phyloP scores from a whole-genome alignment of 2,888 invertebrate genomes.

The Cantharis rufa region DNA sequence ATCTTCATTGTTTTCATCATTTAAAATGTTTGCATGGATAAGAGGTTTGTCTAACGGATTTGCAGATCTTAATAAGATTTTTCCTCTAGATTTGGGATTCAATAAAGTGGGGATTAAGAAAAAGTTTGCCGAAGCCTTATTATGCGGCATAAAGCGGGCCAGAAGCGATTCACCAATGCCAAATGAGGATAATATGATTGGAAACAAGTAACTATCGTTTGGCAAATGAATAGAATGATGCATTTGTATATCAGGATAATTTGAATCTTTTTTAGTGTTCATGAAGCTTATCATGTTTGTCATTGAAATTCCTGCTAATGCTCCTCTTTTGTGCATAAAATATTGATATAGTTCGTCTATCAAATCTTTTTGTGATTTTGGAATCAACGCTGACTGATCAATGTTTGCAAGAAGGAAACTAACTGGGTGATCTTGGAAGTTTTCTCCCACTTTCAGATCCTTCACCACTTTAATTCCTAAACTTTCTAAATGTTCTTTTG shows the following conservation, averaged over 20 bases:
- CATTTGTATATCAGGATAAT: slow-evolving; percentile 65
- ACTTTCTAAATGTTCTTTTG: slow-evolving; percentile 48
- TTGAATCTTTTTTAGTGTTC: slow-evolving; percentile 52
- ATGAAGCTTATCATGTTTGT: slow-evolving; percentile 58
- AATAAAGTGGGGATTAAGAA: slow-evolving; percentile 47
- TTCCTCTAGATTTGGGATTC: slow-evolving; percentile 60
- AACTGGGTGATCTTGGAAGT: slow-evolving; percentile 52
- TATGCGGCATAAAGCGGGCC: background rate
- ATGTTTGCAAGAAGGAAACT: slow-evolving; percentile 7
- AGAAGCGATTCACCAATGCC: background rate
- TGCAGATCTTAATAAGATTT: slow-evolving; percentile 58
- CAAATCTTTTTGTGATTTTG: slow-evolving; percentile 4
- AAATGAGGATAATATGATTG: background rate
- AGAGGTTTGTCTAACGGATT: slow-evolving; percentile 63
- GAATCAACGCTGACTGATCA: background rate
- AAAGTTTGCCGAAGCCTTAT: background rate
- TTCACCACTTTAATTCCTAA: slow-evolving; percentile 50
- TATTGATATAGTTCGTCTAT: slow-evolving; percentile 53
- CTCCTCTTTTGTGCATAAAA: slow-evolving; percentile 56
- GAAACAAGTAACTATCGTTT: slow-evolving; percentile 26
- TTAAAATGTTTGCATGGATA: slow-evolving; percentile 67
- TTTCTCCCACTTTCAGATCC: slow-evolving; percentile 56
- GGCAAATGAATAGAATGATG: slow-evolving; percentile 57
- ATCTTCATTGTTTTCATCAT: slow-evolving; percentile 57
- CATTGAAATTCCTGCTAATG: slow-evolving; percentile 54